phyloP scores from a whole-genome alignment of 2,113 vertebrate species.

The Neolamprologus caudopunctatus region DNA sequence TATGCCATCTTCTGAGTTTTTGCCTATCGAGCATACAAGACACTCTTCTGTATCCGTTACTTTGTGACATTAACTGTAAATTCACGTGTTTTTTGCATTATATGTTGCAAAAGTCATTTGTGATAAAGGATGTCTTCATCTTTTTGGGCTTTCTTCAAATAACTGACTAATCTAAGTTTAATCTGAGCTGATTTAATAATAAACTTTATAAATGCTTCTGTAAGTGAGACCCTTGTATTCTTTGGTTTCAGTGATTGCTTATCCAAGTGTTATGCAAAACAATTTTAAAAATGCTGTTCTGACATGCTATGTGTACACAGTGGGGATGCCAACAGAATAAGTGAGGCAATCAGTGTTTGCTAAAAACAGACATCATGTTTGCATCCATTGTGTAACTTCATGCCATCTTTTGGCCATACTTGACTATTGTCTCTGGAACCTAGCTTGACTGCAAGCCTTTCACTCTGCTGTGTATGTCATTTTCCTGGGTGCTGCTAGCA shows the following conservation, averaged over 20 bases:
- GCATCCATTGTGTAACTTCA: not conserved
- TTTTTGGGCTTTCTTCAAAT: not conserved
- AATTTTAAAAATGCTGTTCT: not conserved
- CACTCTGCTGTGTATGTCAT: not conserved
- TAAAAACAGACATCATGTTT: not conserved
- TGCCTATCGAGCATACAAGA: not conserved
- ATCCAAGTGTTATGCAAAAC: not conserved
- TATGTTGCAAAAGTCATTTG: not conserved
- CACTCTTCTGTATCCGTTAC: not conserved
- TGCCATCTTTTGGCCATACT: not conserved
- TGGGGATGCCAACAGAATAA: not conserved
- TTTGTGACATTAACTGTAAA: not conserved
- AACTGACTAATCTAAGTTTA: not conserved
- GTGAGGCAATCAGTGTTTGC: not conserved
- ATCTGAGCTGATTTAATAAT: not conserved
- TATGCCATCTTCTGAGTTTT: not conserved
- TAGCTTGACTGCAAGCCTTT: not conserved
- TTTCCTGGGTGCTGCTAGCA: not conserved
- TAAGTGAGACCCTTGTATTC: too few species aligned
- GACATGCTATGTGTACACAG: not conserved
- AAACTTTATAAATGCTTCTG: not conserved
- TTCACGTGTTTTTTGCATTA: not conserved
- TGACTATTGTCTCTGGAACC: not conserved
- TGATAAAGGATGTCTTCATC: not conserved
- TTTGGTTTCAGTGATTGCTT: not conserved